Evolutionary conservation across 2,888 invertebrate species (phyloP), one percentile per base, ranked within the genome.

Genomic region (Pseudanteris insignis): DNA sequence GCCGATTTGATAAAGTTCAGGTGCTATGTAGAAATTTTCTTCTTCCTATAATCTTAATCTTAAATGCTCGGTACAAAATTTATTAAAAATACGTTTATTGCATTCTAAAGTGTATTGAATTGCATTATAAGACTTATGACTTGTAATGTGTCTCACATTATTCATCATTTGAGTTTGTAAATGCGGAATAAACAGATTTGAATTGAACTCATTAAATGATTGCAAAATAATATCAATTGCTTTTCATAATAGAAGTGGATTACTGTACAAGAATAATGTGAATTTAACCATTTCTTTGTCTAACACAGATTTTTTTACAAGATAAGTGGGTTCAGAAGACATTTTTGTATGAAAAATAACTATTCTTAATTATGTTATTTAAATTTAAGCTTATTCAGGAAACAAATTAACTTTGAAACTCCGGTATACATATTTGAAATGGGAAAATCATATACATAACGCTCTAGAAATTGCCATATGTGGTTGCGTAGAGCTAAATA

Each of bases 231-330:
- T 13, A 43, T 60, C 36, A 21, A 53, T 29, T 9, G 14, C 41
- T 60, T 60, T 47, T 44, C 60, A 37, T n/a, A 54, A 47, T 14
- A 60, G 14, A 10, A 46, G 36, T 18, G 53, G 40, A 40, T 29
- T 60, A 34, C 40, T 36, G 14, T 60, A 53, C 12, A 60, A 25
- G 8, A 36, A 40, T 8, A 60, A 14, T 11, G 60, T 53, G 9
- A 60, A 53, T 47, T 41, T 53, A 9, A 60, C 29, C 15, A 60
- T 47, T 53, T 60, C 60, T 46, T 41, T 60, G 26, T 44, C 33
- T 32, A 44, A 26, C 15, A 37, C 26, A 2, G 2, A n/a, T 25
- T 36, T 36, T 21, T 18, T 36, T 10, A 21, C n/a, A 21, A 2
- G 18, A 6, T 18, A 2, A 6, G 26, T 26, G 2, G 5, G 8